Evolutionary conservation across 2,113 vertebrate species (phyloP), one percentile per base, ranked within the genome.

Genomic region (Polypterus senegalus): DNA sequence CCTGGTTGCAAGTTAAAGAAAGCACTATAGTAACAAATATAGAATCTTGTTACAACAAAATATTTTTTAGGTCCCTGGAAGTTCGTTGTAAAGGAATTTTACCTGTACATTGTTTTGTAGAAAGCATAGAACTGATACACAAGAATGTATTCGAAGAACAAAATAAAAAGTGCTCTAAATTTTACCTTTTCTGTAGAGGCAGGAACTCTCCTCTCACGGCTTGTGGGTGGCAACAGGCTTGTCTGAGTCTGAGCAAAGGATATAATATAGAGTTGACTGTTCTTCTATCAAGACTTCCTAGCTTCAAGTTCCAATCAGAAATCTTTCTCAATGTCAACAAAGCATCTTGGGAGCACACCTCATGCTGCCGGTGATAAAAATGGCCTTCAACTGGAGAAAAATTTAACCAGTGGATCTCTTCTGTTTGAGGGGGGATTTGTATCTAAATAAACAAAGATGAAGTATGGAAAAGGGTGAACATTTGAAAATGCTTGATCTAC

Each of bases 181-280:
- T 27, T 47, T 65, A 98, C 96, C 96, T 98, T 79, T 97, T 99
- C 66, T 99, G 96, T n/a, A 99, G 80, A 2, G 95, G 96, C 66
- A 99, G 74, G 74, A 99, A 99, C 73, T 99, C 96, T 59, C 96
- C 95, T 9, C 96, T 84, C 65, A 99, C 96, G 4, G 95, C 96
- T 83, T 99, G 96, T 0, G 96, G 96, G 62, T 99, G 96, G 79
- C 96, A 99, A 81, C 96, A 99, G 72, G 96, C 96, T 82, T 99
- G 96, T 1, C 96, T 84, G 57, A 99, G 87, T 51, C 96, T 79
- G 57, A 99, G 80, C 74, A 99, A 75, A 1, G 96, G 96, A 65
- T 88, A 92, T 1, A 99, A 76, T 76, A 98, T 94, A 71, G 90
- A 92, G 74, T 83, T 84, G 64, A 98, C 93, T 0, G 93, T 98